Base-by-base conservation (phyloP, 2,113 vertebrate genomes). In the Notarius quadriscutis region DNA sequence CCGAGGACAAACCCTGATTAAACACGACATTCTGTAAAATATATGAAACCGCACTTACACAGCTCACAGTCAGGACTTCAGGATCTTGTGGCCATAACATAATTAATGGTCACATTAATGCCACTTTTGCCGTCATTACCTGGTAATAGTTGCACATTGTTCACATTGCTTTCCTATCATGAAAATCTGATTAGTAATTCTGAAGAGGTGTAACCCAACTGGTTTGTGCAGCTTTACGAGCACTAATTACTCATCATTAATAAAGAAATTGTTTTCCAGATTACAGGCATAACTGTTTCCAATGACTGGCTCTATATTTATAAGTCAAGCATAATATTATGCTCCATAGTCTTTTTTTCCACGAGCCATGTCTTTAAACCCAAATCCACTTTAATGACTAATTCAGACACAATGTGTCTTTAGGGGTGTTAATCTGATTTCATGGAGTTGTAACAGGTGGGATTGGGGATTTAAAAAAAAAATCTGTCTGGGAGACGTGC, bases 401-500 rank as follows among this genome's bases (percentile, higher is more conserved):
- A 79, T 79, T 79, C 51, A 27, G 75, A 79, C 53, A 27, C 25
- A 30, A 22, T 20, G 51, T 4, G 7, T 57, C 51, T 57, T 55
- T 14, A 80, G 50, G 78, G 53, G 80, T 55, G 88, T 82, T 65
- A 75, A 67, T 86, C 85, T 80, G 91, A 84, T 88, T 81, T 92
- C 83, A n/a, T 27, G n/a, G 10, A 51, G 92, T 91, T 91, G 93
- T 30, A 88, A 82, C 87, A 94, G 94, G 93, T 93, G 93, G 94
- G 87, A 30, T 65, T 5, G 30, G 83, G 55, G 80, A 58, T 89
- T 91, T 79, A 84, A 90, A 86, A 89, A 86, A 83, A 58, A 86
- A 92, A 94, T 94, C 93, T 90, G 92, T 94, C 94, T 94, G 90
- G 91, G 88, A 94, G 94, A 95, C 93, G 90, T 86, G 87, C 84